These are phyloP conservation scores for Polyodon spathula DNA, from an alignment of 2,113 vertebrate species.

Conservation along the genomic window DNA sequence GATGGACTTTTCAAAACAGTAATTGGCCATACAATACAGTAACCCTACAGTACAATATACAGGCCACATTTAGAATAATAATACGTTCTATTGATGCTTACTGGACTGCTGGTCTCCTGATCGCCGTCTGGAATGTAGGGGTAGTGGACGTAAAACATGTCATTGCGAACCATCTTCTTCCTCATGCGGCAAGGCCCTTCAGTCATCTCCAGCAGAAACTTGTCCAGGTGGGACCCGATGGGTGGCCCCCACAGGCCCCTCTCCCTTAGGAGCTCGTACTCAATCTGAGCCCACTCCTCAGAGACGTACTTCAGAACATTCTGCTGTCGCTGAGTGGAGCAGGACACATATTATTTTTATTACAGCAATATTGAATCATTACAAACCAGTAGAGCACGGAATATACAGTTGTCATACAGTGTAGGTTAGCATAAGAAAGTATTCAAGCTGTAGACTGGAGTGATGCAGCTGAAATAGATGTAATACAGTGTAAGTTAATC, in stretches of 20 bases:
- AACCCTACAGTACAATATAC: no score
- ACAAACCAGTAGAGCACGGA: no score
- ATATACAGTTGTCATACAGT: no score
- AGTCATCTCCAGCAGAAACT: slow-evolving; percentile 95
- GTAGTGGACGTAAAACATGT: slow-evolving; percentile 97
- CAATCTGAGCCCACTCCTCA: slow-evolving; percentile 87
- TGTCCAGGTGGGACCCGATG: slow-evolving; percentile 92
- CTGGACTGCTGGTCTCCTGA: slow-evolving; percentile 67
- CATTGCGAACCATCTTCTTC: slow-evolving; percentile 98
- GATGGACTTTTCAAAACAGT: no score
- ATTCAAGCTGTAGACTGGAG: no score
- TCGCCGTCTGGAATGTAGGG: slow-evolving; percentile 85
- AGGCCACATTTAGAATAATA: neutral
- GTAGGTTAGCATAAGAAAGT: no score
- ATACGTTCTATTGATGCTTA: slow-evolving; percentile 32
- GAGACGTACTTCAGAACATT: slow-evolving; percentile 89
- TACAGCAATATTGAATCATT: no score
- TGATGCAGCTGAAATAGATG: no score
- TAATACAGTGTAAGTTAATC: no score
- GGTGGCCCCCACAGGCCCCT: slow-evolving; percentile 91
- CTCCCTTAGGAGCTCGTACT: slow-evolving; percentile 86
- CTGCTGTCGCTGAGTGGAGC: slow-evolving; percentile 77
- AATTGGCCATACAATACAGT: no score
- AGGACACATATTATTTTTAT: no score
- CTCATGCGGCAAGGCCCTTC: slow-evolving; percentile 96